Evolutionary conservation across 1,140 invertebrate genomes (phyloP), one percentile per base, ranked within the genome.

Genomic region (Atta texana): DNA sequence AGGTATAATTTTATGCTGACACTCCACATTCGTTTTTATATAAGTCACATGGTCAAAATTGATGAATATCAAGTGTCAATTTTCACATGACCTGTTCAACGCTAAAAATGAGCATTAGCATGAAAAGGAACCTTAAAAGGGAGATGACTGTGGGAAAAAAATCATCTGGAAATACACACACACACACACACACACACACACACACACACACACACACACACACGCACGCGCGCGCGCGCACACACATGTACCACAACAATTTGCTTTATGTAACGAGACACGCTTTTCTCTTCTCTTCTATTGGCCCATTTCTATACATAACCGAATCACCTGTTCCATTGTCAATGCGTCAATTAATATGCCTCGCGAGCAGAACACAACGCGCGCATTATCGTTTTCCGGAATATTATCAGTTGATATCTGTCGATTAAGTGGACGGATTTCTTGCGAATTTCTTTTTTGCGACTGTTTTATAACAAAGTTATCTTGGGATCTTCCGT

Each of bases 251-350:
- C 0, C n/a, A 16, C 24, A 14, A 51, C 55, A 51, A 61, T 75
- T 75, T 28, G 55, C 28, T 84, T 84, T 84, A 84, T 53, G 69
- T 84, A 84, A 84, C 51, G 24, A 61, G 28, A 21, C 69, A 39
- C 7, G 12, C 68, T 82, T 82, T 24, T 74, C 55, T 61, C 53
- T 51, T 61, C 51, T 81, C 66, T 57, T 57, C 39, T 49, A 59
- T 72, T 51, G 18, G 21, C 12, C 21, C 24, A 10, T 24, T 21
- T 21, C 34, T 63, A 51, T 75, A 63, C 68, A 61, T 74, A 84
- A 82, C 68, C 63, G 49, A 80, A 84, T 84, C 80, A 84, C 18
- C 80, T 84, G 80, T 84, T 75, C 57, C 69, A 84, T 84, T 84
- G 69, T 75, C 63, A 49, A 57, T 39, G 18, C 57, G 57, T 44